A percentile compares a stretch with the other conserved stretches of the same genome.
Evolutionary conservation across 2,113 vertebrate species (phyloP).

Genomic region (Erythrolamprus reginae): DNA sequence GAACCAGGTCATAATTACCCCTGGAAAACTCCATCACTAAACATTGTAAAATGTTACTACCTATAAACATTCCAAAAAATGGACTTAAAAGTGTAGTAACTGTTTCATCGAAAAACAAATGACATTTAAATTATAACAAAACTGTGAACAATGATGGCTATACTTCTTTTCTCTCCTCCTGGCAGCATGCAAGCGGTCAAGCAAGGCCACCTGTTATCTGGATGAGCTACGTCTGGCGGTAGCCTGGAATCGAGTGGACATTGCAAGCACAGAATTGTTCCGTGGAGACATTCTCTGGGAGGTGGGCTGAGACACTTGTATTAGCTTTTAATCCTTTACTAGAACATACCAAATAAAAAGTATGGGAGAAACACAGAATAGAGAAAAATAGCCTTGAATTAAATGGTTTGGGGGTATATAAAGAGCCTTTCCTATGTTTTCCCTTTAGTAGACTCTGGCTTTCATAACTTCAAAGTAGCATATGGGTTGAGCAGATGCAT

Average conservation of each 20-base stretch:
- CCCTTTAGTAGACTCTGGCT: not conserved
- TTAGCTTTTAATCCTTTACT: not conserved
- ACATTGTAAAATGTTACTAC: not conserved
- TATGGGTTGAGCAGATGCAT: not conserved
- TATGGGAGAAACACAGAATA: not conserved
- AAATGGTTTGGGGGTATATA: not conserved
- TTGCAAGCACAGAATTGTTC: conserved; percentile 85
- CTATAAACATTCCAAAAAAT: not conserved
- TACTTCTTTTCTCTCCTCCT: not conserved
- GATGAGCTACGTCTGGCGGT: conserved; percentile 87
- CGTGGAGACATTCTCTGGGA: conserved; percentile 83
- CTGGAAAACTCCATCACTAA: not conserved
- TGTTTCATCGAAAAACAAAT: not conserved
- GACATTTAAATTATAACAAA: not conserved
- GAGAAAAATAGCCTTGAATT: not conserved
- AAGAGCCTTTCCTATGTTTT: not conserved
- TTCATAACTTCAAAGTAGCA: not conserved
- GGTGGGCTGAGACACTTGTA: conserved; percentile 58
- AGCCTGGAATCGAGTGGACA: conserved; percentile 88
- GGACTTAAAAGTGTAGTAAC: not conserved
- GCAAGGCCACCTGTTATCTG: conserved; percentile 67
- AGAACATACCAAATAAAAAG: not conserved
- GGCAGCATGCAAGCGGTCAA: conserved; percentile 64
- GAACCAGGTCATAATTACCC: not conserved
- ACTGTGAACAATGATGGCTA: not conserved